Base-by-base conservation (phyloP, 2,113 vertebrate genomes). In the Gobiocypris rarus region DNA sequence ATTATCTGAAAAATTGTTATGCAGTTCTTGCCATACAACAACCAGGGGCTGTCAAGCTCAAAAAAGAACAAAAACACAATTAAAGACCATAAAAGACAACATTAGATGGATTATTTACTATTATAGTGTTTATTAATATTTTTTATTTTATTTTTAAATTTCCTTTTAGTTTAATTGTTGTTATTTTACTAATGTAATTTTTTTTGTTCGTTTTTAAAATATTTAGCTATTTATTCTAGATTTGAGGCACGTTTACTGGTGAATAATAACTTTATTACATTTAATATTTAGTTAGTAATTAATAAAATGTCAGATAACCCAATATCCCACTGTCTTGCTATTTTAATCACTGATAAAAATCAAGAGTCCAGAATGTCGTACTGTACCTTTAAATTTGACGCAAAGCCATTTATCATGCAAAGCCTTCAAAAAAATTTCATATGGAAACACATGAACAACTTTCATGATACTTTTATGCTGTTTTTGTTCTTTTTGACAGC, bases 391-490 rank as follows among this genome's bases (percentile, higher is more conserved):
- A 61, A 24, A 61, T 61, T 61, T 11, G 9, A 41, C 1, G 5
- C 48, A 50, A 50, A 15, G 38, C 7, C 6, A 8, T 43, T 43
- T 22, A 22, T 73, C 69, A 26, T 3, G 11, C 38, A 73, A 73
- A 73, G 41, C 22, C 41, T 43, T 50, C 24, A 31, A 19, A 26
- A 15, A 2, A 19, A 15, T 31, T 52, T 52, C 4, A 50, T 75
- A 50, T 50, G 71, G 6, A 52, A 28, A 28, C 77, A 54, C 43
- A 65, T 71, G 10, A 75, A 48, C 24, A 17, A 75, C 14, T 75
- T 75, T 75, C 45, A 75, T 75, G 48, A 75, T 75, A 48, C 45
- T 52, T 75, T 52, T 31, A 50, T 48, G 13, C 22, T 45, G 69
- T 52, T 28, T 28, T 74, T 52, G 2, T 31, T 75, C 45, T 75